Conservation (phyloP, 1,140 invertebrate genomes). For the Bombus fervidus region DNA sequence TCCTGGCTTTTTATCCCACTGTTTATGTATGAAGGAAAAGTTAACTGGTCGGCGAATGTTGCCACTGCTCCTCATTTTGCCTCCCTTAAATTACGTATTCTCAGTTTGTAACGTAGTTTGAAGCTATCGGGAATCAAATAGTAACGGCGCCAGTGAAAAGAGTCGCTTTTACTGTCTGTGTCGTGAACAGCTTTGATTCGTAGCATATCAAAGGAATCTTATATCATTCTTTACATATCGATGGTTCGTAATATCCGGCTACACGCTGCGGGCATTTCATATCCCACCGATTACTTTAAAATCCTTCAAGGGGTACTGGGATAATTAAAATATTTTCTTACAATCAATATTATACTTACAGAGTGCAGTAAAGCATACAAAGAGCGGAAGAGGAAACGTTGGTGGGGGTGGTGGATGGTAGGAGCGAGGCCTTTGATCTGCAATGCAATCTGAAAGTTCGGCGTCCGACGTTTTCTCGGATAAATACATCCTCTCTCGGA, state of each 20-base stretch:
- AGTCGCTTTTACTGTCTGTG: background rate
- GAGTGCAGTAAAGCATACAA: conserved; percentile 9
- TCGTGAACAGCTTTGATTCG: background rate
- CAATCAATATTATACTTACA: conserved; percentile 36
- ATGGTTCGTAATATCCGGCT: conserved; percentile 9
- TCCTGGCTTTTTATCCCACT: background rate
- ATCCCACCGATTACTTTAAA: background rate
- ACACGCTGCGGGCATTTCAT: background rate
- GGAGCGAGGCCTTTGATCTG: conserved; percentile 27
- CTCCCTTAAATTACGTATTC: conserved; percentile 12
- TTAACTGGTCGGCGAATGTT: background rate
- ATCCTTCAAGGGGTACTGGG: background rate
- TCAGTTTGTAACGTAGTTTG: background rate
- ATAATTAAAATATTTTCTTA: conserved; percentile 53
- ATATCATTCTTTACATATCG: conserved; percentile 20
- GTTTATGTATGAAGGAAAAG: background rate
- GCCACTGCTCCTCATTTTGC: background rate
- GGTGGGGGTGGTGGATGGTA: background rate
- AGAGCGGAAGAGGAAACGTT: background rate
- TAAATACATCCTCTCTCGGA: conserved; percentile 56
- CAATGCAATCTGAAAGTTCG: conserved; percentile 39
- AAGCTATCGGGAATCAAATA: conserved; percentile 18
- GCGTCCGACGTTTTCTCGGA: conserved; percentile 36
- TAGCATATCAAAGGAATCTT: conserved; percentile 34
- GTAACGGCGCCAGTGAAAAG: background rate